Base-by-base conservation (phyloP, 2,113 vertebrate genomes). In the Notarius quadriscutis region DNA sequence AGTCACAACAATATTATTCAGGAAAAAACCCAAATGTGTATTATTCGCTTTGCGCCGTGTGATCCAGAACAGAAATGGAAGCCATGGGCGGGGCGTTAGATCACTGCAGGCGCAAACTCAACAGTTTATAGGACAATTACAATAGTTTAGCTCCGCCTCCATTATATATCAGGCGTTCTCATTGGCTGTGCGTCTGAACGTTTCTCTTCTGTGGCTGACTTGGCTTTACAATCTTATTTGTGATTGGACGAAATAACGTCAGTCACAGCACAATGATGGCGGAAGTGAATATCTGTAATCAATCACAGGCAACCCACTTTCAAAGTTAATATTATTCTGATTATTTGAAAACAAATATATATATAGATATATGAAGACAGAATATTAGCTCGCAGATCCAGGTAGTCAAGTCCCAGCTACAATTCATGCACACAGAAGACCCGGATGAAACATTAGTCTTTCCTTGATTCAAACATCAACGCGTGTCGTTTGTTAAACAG, bases 21-120 rank as follows among this genome's bases (percentile, higher is more conserved):
- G 63, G 60, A 93, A 92, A 93, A 93, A 94, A 91, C 84, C 89
- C 91, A 93, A 89, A 58, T 85, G 82, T 83, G 91, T 90, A 86
- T 89, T 92, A 87, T 92, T 88, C 91, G 88, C 93, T 90, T 92
- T 88, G 67, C 88, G 90, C 93, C 87, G 92, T 91, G 94, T 94
- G 90, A 91, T 89, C 91, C 91, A 85, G 88, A 94, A 94, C 91
- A 95, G 94, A 95, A 95, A 95, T 95, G 95, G 94, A 93, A 93
- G 93, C 90, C 87, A 78, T 88, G 81, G 90, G 95, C 95, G 92
- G 95, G 94, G 91, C 90, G 87, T 91, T 89, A 65, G 78, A 83
- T 18, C 90, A 94, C 94, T 96, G 94, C 95, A 82, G 95, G 91
- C 94, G 90, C 89, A 83, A 91, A 90, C 87, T 91, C 87, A 51